A percentile compares a stretch with the other conserved stretches of the same genome.
Evolutionary conservation across 1,140 invertebrate genomes (phyloP).

Genomic region (Meloidogyne exigua): DNA sequence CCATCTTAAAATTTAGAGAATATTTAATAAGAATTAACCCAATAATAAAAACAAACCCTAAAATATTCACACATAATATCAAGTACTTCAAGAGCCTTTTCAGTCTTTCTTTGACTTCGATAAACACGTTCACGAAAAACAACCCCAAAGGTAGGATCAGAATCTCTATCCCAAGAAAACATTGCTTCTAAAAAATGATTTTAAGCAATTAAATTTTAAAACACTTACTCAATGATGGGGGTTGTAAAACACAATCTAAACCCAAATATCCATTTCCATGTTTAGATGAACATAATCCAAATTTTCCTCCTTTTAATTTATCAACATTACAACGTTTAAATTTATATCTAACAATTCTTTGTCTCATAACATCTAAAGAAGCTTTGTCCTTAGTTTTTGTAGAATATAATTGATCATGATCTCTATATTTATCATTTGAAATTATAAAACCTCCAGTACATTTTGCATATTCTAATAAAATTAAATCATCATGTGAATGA

Average conservation of each 20-base stretch:
- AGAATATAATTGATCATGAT: conserved; percentile 16
- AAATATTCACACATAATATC: conserved; percentile 22
- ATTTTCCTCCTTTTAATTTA: conserved; percentile 5
- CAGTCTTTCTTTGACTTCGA: conserved; percentile 14
- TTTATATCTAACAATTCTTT: conserved; percentile 2
- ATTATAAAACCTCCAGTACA: conserved; percentile 35
- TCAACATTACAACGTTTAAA: not conserved
- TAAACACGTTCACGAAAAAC: conserved; percentile 10
- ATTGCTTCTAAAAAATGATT: conserved; percentile 18
- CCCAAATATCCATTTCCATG: conserved; percentile 1
- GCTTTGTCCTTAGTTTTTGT: not conserved
- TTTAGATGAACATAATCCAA: not conserved
- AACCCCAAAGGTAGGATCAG: conserved; percentile 21
- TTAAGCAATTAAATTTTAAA: too few species aligned
- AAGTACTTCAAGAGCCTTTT: not conserved
- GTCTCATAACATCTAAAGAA: not conserved
- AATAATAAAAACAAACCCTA: not conserved
- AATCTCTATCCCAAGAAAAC: conserved; percentile 6
- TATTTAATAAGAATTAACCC: not conserved
- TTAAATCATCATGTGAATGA: conserved; percentile 36
- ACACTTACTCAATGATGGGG: not conserved
- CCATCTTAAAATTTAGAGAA: not conserved
- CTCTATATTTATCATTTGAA: conserved; percentile 38
- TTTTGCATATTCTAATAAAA: conserved; percentile 41
- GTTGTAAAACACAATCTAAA: not conserved